A percentile compares a stretch with the other conserved stretches of the same genome.
Evolutionary conservation across 2,888 invertebrate species (phyloP).

Genomic region (Willowsia nigromaculata): DNA sequence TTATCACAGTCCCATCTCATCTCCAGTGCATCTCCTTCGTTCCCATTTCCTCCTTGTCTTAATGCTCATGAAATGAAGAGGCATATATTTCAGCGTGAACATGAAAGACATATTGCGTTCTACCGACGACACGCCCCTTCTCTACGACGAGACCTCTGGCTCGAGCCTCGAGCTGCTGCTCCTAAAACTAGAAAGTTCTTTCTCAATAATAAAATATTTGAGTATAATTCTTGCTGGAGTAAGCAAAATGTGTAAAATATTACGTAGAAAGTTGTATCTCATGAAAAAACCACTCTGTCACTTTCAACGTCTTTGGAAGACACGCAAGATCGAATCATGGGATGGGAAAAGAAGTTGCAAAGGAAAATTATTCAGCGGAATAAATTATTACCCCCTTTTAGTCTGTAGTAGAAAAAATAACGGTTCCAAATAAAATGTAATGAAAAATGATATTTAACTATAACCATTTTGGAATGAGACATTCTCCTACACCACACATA

Average conservation of each 20-base stretch:
- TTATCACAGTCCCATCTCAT: constrained; percentile 17
- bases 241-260: constrained; percentile 52
- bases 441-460: no score
- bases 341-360: constrained; percentile 30
- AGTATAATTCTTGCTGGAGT: not conserved
- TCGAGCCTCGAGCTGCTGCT: no score
- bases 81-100: constrained; percentile 53
- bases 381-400: no score
- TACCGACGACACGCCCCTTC: not conserved
- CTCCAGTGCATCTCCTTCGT: constrained; percentile 25
- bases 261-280: constrained; percentile 48
- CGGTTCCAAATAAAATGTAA: no score
- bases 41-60: constrained; percentile 32
- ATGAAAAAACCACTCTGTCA: constrained; percentile 56
- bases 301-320: constrained; percentile 38
- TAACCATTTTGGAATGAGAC: no score
- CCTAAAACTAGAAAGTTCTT: constrained; percentile 14
- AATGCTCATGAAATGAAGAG: constrained; percentile 55
- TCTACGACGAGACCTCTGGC: no score
- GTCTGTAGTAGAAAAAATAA: no score
- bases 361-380: no score
- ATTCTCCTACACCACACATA: no score
- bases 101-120: constrained; percentile 32
- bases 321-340: not conserved
- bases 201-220: not conserved